Conservation (phyloP, 2,113 vertebrate species). For the Mastomys coucha region DNA sequence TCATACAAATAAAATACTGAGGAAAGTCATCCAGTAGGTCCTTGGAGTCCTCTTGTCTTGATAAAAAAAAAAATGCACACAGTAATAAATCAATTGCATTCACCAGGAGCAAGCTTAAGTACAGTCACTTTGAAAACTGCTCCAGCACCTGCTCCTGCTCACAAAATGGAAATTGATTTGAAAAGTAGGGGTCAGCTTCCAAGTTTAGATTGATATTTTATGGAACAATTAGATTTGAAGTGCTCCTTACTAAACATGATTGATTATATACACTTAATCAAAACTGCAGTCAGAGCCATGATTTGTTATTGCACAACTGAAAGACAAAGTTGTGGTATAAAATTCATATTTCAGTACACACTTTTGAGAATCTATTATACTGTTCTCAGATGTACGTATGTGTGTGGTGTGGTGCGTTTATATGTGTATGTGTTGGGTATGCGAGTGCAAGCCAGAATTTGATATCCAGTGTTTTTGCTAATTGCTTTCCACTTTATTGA, state of each 20-base stretch:
- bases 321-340: background rate
- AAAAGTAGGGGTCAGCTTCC: slow-evolving; percentile 46
- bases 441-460: too few species aligned
- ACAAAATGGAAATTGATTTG: slow-evolving; percentile 64
- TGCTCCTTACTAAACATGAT: slow-evolving; percentile 43
- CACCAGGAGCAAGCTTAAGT: background rate
- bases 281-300: background rate
- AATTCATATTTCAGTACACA: background rate
- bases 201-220: slow-evolving; percentile 67
- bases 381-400: background rate
- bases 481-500: background rate
- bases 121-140: slow-evolving; percentile 38
- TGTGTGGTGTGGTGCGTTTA: background rate
- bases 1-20: slow-evolving; percentile 9
- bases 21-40: background rate
- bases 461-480: background rate
- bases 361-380: background rate
- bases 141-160: slow-evolving; percentile 17
- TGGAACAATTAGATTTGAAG: slow-evolving; percentile 29
- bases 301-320: background rate
- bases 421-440: too few species aligned
- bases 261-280: background rate
- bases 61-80: background rate
- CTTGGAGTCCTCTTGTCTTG: slow-evolving; percentile 37
- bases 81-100: slow-evolving; percentile 51